Percentiles rank a stretch among this genome's conserved stretches.
Evolutionary conservation across 2,888 invertebrate species (phyloP).

Genomic region (Acronicta psi): DNA sequence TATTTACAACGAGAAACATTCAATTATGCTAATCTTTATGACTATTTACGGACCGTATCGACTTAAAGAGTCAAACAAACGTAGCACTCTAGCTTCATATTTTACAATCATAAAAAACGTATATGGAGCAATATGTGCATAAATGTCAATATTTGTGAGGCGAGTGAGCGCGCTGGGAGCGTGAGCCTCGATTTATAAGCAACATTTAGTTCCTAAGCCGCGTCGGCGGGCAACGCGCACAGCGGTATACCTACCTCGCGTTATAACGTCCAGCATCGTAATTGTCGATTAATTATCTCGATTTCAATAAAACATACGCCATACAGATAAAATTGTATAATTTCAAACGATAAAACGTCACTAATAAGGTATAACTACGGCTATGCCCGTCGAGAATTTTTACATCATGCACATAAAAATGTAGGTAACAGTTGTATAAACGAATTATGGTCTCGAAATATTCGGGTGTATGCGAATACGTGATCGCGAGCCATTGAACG

Average conservation of each 20-base stretch:
- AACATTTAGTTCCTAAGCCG: constrained; percentile 76
- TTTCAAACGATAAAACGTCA: constrained; percentile 78
- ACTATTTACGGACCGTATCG: constrained; percentile 79
- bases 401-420: constrained; percentile 76
- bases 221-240: constrained; percentile 72
- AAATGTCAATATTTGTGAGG: constrained; percentile 86
- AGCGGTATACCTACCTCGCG: constrained; percentile 83
- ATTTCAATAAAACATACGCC: constrained; percentile 86
- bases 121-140: constrained; percentile 89
- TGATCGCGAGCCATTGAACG: constrained; percentile 61
- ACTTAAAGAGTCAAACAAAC: constrained; percentile 76
- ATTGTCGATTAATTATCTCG: constrained; percentile 88
- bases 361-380: constrained; percentile 84
- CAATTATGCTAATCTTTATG: constrained; percentile 87
- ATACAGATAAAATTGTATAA: constrained; percentile 85
- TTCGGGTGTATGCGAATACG: constrained; percentile 70
- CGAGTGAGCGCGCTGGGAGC: constrained; percentile 63
- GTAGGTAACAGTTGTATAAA: constrained; percentile 71
- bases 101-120: constrained; percentile 87
- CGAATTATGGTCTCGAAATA: constrained; percentile 73
- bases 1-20: constrained; percentile 80
- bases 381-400: constrained; percentile 72
- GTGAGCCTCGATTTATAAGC: constrained; percentile 76
- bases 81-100: constrained; percentile 83
- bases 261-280: constrained; percentile 86